Evolutionary conservation across 2,113 vertebrate species (phyloP).

Genomic region (Corydoras sp.): DNA sequence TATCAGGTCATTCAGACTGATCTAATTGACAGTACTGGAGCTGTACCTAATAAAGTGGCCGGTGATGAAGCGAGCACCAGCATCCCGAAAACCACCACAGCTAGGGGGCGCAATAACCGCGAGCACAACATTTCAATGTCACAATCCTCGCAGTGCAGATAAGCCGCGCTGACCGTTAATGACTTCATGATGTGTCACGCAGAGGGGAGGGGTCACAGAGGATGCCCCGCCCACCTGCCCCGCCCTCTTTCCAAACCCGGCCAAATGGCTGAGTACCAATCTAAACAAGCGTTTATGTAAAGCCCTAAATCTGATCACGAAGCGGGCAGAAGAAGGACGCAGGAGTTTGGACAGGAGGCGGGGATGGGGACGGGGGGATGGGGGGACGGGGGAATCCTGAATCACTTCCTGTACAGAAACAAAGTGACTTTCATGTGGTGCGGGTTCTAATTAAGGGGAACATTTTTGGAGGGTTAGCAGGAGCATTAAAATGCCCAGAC

Average conservation of each 20-base stretch:
- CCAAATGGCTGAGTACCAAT: constrained; percentile 56
- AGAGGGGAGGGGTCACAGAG: too few species aligned
- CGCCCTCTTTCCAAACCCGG: constrained; percentile 37
- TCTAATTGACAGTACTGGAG: too few species aligned
- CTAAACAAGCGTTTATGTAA: constrained; percentile 55
- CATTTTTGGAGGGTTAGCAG: constrained; percentile 45
- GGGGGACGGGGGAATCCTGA: constrained; percentile 49
- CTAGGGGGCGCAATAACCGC: too few species aligned
- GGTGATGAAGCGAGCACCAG: too few species aligned
- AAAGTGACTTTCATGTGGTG: constrained; percentile 53
- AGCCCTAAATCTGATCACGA: constrained; percentile 56
- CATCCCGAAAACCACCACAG: too few species aligned
- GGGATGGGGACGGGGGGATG: too few species aligned
- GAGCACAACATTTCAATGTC: too few species aligned
- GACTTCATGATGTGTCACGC: too few species aligned
- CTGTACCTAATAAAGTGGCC: too few species aligned
- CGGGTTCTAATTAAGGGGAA: constrained; percentile 49
- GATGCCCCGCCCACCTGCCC: background rate
- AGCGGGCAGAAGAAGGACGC: constrained; percentile 45
- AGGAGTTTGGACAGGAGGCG: constrained; percentile 44
- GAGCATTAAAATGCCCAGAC: constrained; percentile 41
- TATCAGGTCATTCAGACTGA: too few species aligned
- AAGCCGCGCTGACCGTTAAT: too few species aligned
- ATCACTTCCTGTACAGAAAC: constrained; percentile 56
- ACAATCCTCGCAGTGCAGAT: too few species aligned